Base-by-base conservation (phyloP, 2,113 vertebrate genomes). In the Stigmatopora argus region DNA sequence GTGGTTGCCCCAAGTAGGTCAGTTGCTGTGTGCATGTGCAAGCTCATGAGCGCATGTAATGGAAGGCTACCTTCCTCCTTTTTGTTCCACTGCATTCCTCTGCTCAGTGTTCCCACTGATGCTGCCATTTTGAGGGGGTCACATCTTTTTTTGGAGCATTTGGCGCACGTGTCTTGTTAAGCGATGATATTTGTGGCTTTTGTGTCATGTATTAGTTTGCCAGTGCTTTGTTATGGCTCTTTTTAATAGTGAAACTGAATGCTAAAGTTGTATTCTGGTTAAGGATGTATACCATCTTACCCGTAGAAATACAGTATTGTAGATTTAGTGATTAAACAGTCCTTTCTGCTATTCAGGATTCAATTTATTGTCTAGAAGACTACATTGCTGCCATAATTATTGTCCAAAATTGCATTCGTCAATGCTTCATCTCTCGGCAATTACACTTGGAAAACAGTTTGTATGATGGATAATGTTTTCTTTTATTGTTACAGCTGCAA, bases 1-100 rank as follows among this genome's bases (percentile, higher is more conserved):
- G 74, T 62, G 75, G 80, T 79, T 82, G 67, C 62, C 48, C 47
- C 78, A 88, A 87, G 82, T 86, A 87, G 84, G 87, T 87, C 87
- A 86, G 73, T 58, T 70, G 75, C 64, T 79, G 75, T 74, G 80
- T 80, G 74, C 64, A 68, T 62, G 69, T 71, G 62, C 73, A 45
- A 77, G 81, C 78, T 87, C 81, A 85, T 81, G 73, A 73, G 81
- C 60, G 78, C 75, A 80, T 74, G 80, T 73, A 72, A 70, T 75
- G 80, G 80, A 77, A 82, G 85, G 77, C 74, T 73, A 72, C 68
- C 70, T 77, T 67, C 62, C 64, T 86, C 83, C 51, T 53, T 85
- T 80, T 87, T 86, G 56, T 59, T 38, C 69, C 78, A 46, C 66
- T 68, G 74, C 70, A 78, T 17, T 41, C 70, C 78, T 83, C 72